Conservation (phyloP, 2,113 vertebrate genomes). For the Serilophus lunatus region DNA sequence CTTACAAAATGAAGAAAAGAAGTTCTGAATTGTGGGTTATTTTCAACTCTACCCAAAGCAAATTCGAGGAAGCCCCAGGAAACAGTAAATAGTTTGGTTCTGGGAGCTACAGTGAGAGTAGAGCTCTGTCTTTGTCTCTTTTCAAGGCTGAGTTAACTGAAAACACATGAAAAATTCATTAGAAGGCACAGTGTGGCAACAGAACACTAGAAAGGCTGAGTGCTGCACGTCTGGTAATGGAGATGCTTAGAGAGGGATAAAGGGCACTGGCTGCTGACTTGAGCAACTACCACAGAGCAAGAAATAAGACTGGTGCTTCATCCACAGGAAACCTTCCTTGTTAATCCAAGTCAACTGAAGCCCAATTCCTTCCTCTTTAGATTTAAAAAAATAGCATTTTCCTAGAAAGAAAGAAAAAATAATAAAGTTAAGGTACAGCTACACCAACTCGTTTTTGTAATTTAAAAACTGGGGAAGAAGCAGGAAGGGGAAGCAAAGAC, state of each 20-base stretch:
- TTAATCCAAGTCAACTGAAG: not conserved
- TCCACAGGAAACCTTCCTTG: not conserved
- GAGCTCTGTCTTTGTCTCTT: not conserved
- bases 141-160: not conserved
- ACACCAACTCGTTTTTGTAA: not conserved
- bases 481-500: not conserved
- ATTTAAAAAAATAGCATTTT: not conserved
- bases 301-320: not conserved
- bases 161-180: conserved; percentile 31
- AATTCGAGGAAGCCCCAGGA: not conserved
- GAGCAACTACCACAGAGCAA: not conserved
- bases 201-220: not conserved
- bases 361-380: not conserved
- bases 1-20: not conserved
- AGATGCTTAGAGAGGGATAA: not conserved
- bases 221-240: not conserved
- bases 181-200: not conserved
- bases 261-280: not conserved
- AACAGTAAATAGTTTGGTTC: not conserved
- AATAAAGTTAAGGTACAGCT: not conserved
- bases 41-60: not conserved
- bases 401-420: conserved; percentile 10
- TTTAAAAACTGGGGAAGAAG: not conserved
- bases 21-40: not conserved
- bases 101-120: not conserved